Base-by-base conservation (phyloP, 2,888 invertebrate species). In the Phania funesta region DNA sequence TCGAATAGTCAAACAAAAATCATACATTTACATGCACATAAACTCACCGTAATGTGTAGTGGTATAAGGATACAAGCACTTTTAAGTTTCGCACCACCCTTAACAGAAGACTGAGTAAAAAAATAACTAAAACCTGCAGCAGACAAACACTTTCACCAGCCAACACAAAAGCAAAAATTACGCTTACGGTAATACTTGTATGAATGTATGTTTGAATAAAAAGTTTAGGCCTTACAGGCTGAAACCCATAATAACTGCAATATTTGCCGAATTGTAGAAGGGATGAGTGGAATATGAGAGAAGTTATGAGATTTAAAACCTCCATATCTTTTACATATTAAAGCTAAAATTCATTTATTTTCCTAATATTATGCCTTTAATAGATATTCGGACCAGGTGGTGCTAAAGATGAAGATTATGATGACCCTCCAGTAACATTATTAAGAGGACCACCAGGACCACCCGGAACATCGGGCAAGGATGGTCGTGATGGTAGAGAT, bases 381-480 rank as follows among this genome's bases (percentile, higher is more conserved):
- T 85, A 90, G 90, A 88, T 91, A 86, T 91, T 90, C 83, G 91
- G 91, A 80, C 91, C 91, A 65, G 90, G 90, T 46, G 90, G 91
- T 83, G 89, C 91, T 73, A 91, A 91, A 84, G 91, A 91, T 78
- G 91, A 91, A 68, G 91, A 91, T 79, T 91, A 91, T 71, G 91
- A 91, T 62, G 91, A 91, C 85, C 90, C 91, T 24, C 89, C 90
- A 0, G 88, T 91, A 85, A 93, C 93, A 84, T 92, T 93, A 89
- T 92, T 92, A 85, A 93, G 93, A 87, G 95, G 95, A 81, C 93
- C 93, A 79, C 93, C 93, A 52, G 95, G 95, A 78, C 92, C 93
- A 58, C 93, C 93, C 24, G 95, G 94, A 78, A 77, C 32, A 1
- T 29, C 89, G 0, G 91, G 91, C 46, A 90, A 89, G 75, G 91